phyloP scores from a whole-genome alignment of 2,113 vertebrate species.

The Thamnaconus septentrionalis region DNA sequence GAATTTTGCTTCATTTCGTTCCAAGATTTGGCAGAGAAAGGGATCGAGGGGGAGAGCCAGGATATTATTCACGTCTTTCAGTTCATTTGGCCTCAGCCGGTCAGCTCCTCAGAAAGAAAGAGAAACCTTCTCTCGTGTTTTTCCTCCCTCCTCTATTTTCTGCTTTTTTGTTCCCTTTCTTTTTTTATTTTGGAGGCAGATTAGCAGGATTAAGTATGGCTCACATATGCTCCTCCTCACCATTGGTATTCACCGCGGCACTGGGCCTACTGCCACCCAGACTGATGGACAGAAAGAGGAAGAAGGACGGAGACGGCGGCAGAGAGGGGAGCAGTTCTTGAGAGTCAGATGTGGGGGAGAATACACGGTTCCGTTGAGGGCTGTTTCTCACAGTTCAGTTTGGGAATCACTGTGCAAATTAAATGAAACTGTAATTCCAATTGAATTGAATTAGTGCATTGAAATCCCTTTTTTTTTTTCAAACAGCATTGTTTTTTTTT shows the following conservation, averaged over 20 bases:
- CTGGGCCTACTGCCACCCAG: slow-evolving; percentile 84
- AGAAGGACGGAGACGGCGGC: slow-evolving; percentile 8
- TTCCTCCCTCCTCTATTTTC: slow-evolving; percentile 57
- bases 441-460: neutral
- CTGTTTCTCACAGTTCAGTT: neutral
- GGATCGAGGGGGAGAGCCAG: slow-evolving; percentile 53
- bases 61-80: slow-evolving; percentile 67
- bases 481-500: too few relatives aligned
- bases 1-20: slow-evolving; percentile 85
- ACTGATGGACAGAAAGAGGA: slow-evolving; percentile 60
- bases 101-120: slow-evolving; percentile 62
- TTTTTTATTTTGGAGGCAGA: slow-evolving; percentile 86
- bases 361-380: neutral
- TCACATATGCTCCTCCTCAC: slow-evolving; percentile 97
- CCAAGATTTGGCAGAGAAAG: slow-evolving; percentile 73
- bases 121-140: slow-evolving; percentile 63
- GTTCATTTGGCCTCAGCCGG: slow-evolving; percentile 59
- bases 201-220: slow-evolving; percentile 98
- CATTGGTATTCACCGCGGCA: slow-evolving; percentile 90
- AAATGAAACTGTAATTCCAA: neutral
- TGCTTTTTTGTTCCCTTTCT: slow-evolving; percentile 68
- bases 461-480: too few relatives aligned
- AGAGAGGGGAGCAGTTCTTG: neutral
- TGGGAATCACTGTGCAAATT: neutral
- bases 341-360: slow-evolving; percentile 43